A percentile compares a stretch with the other conserved stretches of the same genome.
phyloP scores from a whole-genome alignment of 1,140 invertebrate genomes.

The Vollenhovia emeryi region DNA sequence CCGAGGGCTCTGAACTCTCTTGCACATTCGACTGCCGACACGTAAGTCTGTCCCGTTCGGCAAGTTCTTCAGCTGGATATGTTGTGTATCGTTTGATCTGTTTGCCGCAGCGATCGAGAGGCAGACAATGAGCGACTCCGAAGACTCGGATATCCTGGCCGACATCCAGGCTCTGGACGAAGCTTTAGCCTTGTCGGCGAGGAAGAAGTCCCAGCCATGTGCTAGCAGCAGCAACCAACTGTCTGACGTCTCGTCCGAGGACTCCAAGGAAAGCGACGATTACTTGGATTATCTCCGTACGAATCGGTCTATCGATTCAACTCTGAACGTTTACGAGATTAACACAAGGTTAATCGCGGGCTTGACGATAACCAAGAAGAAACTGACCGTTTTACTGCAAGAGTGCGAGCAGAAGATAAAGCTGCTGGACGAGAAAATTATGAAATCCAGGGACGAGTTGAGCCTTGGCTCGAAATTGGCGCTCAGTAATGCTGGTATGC shows the following conservation, averaged over 20 bases:
- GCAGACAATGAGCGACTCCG: conserved; percentile 72
- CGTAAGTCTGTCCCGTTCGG: neutral
- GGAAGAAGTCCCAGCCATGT: neutral
- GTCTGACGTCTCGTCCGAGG: neutral
- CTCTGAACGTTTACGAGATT: conserved; percentile 37
- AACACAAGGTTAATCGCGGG: conserved; percentile 73
- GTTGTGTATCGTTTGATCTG: neutral
- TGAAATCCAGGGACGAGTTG: neutral
- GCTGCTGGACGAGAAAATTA: conserved; percentile 62
- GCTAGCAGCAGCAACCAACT: too few relatives aligned
- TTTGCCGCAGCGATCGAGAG: neutral
- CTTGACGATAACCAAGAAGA: conserved; percentile 62
- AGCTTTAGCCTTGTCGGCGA: conserved; percentile 48
- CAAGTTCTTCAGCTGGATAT: neutral
- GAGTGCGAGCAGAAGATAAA: conserved; percentile 72
- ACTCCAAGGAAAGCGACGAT: neutral
- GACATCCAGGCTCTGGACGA: conserved; percentile 78
- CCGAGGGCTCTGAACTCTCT: neutral
- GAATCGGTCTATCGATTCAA: neutral
- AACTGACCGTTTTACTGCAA: conserved; percentile 68
- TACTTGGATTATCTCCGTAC: neutral
- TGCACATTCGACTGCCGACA: neutral
- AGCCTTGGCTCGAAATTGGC: conserved; percentile 26
- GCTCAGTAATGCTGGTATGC: conserved; percentile 77
- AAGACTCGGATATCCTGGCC: conserved; percentile 76